phyloP scores from a whole-genome alignment of 1,140 invertebrate species.

The Drosophila auraria region DNA sequence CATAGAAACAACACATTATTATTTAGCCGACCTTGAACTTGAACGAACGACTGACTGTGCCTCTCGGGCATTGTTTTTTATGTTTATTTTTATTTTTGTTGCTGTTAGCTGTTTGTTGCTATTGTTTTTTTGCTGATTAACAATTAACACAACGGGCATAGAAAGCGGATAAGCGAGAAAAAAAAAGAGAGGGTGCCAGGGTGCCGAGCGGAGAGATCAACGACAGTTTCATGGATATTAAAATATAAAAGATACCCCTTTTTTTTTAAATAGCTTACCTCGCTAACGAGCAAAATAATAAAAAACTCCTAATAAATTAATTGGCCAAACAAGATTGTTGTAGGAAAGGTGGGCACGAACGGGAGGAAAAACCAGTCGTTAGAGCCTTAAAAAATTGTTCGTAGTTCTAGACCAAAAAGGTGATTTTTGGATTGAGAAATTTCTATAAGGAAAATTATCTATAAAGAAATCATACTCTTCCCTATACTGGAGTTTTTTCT shows the following conservation, averaged over 20 bases:
- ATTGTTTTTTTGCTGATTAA: constrained; percentile 41
- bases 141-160: constrained; percentile 42
- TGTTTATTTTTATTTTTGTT: constrained; percentile 18
- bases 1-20: constrained; percentile 48
- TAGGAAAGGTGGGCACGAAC: background rate
- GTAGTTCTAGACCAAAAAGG: too few relatives aligned
- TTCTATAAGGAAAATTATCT: background rate
- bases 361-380: background rate
- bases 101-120: constrained; percentile 10
- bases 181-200: constrained; percentile 1
- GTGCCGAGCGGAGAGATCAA: background rate
- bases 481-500: background rate
- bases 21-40: constrained; percentile 79
- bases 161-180: constrained; percentile 15
- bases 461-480: background rate
- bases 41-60: constrained; percentile 54
- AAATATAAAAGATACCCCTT: constrained; percentile 9
- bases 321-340: constrained; percentile 19
- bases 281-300: constrained; percentile 20
- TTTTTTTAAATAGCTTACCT: constrained; percentile 12
- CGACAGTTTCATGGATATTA: constrained; percentile 27
- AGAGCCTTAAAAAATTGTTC: background rate
- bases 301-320: constrained; percentile 21
- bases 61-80: constrained; percentile 39
- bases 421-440: background rate